Evolutionary conservation across 2,113 vertebrate species (phyloP).

Genomic region (Sminthopsis crassicaudata): DNA sequence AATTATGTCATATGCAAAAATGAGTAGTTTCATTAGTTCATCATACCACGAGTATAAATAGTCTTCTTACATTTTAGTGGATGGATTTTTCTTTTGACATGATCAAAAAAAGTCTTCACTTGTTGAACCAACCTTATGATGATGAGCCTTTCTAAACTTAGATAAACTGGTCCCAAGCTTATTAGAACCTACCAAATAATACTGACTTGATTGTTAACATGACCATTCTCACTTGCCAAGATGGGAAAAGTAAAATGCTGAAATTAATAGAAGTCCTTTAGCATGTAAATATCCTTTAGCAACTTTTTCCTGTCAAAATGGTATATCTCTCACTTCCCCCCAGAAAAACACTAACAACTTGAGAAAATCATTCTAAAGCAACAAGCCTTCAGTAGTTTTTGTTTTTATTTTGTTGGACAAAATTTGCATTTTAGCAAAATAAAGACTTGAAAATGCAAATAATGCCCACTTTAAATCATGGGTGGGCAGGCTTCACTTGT

Average conservation of each 20-base stretch:
- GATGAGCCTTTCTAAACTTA: neutral
- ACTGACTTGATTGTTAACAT: neutral
- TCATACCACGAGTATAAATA: neutral
- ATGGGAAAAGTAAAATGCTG: neutral
- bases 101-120: neutral
- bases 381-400: neutral
- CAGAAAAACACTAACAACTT: neutral
- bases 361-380: neutral
- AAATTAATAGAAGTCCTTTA: neutral
- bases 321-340: neutral
- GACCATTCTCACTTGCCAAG: neutral
- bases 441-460: neutral
- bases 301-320: neutral
- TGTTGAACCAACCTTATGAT: neutral
- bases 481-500: constrained; percentile 8
- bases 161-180: neutral
- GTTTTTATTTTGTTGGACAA: neutral
- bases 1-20: neutral
- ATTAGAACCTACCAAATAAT: neutral
- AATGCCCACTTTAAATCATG: neutral
- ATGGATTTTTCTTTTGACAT: neutral
- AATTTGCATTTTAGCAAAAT: neutral
- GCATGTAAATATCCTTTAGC: neutral
- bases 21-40: neutral
- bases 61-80: neutral